Conservation (phyloP, 92 coral and sea anemone species). For the Chrysogorgia sp. region DNA sequence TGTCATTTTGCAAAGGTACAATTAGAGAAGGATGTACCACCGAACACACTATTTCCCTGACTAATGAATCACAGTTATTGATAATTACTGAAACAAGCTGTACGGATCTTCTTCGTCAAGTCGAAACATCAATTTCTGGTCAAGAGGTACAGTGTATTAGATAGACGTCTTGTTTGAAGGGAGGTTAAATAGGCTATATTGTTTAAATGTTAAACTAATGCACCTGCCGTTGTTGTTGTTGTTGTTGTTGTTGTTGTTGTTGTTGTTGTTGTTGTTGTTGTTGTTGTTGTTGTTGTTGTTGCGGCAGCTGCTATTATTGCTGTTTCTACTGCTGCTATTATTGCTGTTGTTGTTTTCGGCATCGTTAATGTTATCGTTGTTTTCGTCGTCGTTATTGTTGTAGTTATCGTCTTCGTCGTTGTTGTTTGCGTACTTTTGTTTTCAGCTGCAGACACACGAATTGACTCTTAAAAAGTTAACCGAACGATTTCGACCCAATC, state of each 20-base stretch:
- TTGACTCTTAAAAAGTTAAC: conserved; percentile 52
- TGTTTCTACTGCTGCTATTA: no score
- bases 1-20: conserved; percentile 24
- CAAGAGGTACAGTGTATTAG: background rate
- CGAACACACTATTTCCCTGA: conserved; percentile 70
- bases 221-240: no score
- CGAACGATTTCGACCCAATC: conserved; percentile 83
- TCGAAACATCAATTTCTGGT: conserved; percentile 7
- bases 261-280: no score
- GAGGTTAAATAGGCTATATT: no score
- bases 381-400: background rate
- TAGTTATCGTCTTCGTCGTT: background rate
- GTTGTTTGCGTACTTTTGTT: background rate
- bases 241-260: no score
- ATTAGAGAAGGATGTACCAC: conserved; percentile 17
- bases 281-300: background rate
- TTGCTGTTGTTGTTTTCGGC: background rate
- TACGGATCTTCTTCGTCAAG: conserved; percentile 35
- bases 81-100: conserved; percentile 76
- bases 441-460: conserved; percentile 12
- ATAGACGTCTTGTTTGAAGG: no score
- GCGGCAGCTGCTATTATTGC: background rate
- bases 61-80: conserved; percentile 86
- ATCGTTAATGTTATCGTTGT: background rate
- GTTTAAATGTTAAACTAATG: no score